Evolutionary conservation across 2,113 vertebrate species (phyloP), one percentile per base, ranked within the genome.

Genomic region (Lophochroa leadbeateri): DNA sequence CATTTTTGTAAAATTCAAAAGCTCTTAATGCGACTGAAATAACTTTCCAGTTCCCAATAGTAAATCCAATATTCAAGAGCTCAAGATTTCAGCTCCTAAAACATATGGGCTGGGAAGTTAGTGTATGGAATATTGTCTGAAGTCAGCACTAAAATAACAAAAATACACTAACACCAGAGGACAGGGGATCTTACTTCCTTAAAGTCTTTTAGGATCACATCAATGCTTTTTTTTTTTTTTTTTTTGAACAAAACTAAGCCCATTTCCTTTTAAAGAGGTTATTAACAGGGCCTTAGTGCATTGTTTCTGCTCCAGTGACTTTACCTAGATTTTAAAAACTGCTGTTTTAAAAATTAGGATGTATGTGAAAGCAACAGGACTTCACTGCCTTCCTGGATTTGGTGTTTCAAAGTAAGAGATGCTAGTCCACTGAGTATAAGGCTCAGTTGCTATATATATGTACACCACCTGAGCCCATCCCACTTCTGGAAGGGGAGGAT

Each of bases 71-170:
- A 37, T 37, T 52, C 15, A 29, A n/a, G 47, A 77, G 46, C 53
- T 52, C 68, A 23, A 31, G 53, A 61, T n/a, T 76, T 39, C 61
- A 27, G 33, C 25, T 57, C 39, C 58, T 43, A 21, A 63, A 71
- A 80, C 7, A 33, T 1, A 11, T 0, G 3, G 24, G 16, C 1
- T 60, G 33, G 16, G 52, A 55, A 68, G 11, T n/a, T n/a, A 39
- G 23, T 3, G 3, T 23, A 46, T 8, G n/a, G 4, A 61, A 37
- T 7, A 31, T 5, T 29, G 43, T 20, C 71, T 72, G 35, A 49
- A 52, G 17, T 29, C 46, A 91, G 37, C 41, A n/a, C 21, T 83
- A 31, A 77, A 91, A 29, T 15, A 74, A 63, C 46, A 61, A 50
- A 60, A 24, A 11, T 6, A 18, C 37, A 89, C 41, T 31, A 60